These are phyloP conservation scores for Lepisosteus oculatus DNA, from an alignment of 2,113 vertebrate genomes.

Conservation along the genomic window DNA sequence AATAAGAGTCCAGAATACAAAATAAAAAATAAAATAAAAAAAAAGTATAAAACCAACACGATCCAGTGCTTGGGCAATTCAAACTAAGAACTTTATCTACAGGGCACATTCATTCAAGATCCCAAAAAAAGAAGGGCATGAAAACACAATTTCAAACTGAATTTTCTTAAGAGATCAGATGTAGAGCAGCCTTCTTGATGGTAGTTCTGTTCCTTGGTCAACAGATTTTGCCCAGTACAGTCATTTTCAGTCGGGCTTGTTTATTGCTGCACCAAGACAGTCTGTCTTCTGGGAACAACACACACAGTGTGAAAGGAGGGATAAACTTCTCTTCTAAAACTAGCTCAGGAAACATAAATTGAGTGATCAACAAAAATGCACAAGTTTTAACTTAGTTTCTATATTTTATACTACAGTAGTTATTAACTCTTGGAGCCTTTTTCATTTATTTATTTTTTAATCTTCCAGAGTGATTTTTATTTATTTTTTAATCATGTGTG, in stretches of 20 bases:
- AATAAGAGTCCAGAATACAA: conserved; percentile 85
- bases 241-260: conserved; percentile 74
- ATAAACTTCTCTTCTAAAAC: conserved; percentile 95
- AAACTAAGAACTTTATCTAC: conserved; percentile 87
- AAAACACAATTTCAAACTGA: conserved; percentile 79
- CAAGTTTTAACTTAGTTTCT: conserved; percentile 99
- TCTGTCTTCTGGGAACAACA: conserved; percentile 96
- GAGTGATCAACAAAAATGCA: conserved; percentile 98
- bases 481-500: conserved; percentile 39
- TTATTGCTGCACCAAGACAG: conserved; percentile 87
- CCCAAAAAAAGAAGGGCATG: conserved; percentile 76
- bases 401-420: conserved; percentile 99
- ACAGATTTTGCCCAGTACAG: conserved; percentile 72
- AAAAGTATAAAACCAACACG: conserved; percentile 76
- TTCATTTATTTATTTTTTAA: conserved; percentile 60
- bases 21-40: conserved; percentile 70
- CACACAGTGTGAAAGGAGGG: conserved; percentile 99
- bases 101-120: conserved; percentile 91
- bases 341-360: conserved; percentile 95
- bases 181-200: conserved; percentile 71
- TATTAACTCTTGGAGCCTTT: conserved; percentile 98
- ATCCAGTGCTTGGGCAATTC: conserved; percentile 91
- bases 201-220: conserved; percentile 76
- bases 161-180: conserved; percentile 74
- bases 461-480: conserved; percentile 77